A percentile compares a stretch with the other conserved stretches of the same genome.
Evolutionary conservation across 2,888 invertebrate species (phyloP).

Genomic region (Horisme vitalbata): DNA sequence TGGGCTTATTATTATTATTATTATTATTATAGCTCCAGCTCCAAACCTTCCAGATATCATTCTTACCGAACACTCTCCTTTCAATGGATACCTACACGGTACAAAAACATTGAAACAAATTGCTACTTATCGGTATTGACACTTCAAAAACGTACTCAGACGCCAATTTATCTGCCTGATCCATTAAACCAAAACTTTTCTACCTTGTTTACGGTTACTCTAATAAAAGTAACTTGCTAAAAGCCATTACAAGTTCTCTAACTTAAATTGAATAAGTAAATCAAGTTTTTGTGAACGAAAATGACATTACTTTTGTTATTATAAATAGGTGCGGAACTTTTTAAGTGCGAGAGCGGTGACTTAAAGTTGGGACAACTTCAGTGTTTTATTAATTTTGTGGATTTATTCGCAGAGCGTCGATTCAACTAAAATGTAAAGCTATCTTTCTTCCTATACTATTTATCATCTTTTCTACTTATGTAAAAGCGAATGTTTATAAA

Average conservation of each 20-base stretch:
- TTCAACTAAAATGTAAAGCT: too few species aligned
- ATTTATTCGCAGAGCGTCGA: too few species aligned
- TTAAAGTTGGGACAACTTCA: conserved; percentile 2
- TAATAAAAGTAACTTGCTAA: conserved; percentile 28
- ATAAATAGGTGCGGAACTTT: conserved; percentile 23
- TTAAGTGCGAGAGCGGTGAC: conserved; percentile 18
- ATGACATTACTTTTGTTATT: conserved; percentile 32
- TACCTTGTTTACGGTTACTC: conserved; percentile 33
- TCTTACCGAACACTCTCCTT: too few species aligned
- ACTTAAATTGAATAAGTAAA: conserved; percentile 39
- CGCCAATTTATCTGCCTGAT: conserved; percentile 5
- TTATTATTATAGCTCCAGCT: too few species aligned
- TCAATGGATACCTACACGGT: too few species aligned
- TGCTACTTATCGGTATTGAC: not conserved
- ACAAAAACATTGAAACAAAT: too few species aligned
- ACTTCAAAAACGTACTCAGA: not conserved
- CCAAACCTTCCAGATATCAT: too few species aligned
- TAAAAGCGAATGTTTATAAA: too few species aligned
- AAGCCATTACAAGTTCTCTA: conserved; percentile 36
- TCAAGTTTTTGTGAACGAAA: conserved; percentile 33
- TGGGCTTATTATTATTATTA: too few species aligned
- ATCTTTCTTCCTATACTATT: too few species aligned
- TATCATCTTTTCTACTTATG: too few species aligned
- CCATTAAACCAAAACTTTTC: conserved; percentile 28
- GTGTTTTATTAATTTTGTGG: conserved; percentile 14